These are phyloP conservation scores for Loripinus fragilis DNA, from an alignment of 2,888 invertebrate species.

Conservation along the genomic window DNA sequence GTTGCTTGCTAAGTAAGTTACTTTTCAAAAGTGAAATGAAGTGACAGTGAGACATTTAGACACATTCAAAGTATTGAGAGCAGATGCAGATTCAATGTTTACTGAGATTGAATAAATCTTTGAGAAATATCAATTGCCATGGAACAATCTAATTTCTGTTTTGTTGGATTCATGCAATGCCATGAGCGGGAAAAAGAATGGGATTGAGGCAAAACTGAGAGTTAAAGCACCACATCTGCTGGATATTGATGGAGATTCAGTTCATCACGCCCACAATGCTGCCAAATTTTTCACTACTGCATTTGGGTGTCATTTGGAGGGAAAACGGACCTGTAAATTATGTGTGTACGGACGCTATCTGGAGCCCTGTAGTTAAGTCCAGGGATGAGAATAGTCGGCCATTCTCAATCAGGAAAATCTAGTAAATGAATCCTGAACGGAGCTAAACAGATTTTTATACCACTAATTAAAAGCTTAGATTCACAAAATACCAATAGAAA, in stretches of 20 bases:
- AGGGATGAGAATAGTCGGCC: too few relatives aligned
- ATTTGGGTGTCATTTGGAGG: conserved; percentile 54
- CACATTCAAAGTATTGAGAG: conserved; percentile 39
- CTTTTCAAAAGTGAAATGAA: conserved; percentile 25
- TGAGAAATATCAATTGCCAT: conserved; percentile 51
- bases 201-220: conserved; percentile 59
- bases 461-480: too few relatives aligned
- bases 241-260: conserved; percentile 66
- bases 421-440: too few relatives aligned
- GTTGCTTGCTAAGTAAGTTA: conserved; percentile 47
- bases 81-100: conserved; percentile 32
- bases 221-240: conserved; percentile 59
- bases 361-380: too few relatives aligned
- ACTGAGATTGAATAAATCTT: conserved; percentile 41
- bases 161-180: conserved; percentile 64
- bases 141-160: conserved; percentile 60
- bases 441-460: too few relatives aligned
- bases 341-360: too few relatives aligned
- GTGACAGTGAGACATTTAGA: conserved; percentile 51
- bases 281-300: conserved; percentile 59
- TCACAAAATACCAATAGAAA: too few relatives aligned
- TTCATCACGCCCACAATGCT: conserved; percentile 66
- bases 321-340: too few relatives aligned
- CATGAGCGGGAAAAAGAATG: conserved; percentile 60
- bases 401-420: too few relatives aligned